Conservation (phyloP, 1,140 invertebrate genomes). For the Agraylea sexmaculata region DNA sequence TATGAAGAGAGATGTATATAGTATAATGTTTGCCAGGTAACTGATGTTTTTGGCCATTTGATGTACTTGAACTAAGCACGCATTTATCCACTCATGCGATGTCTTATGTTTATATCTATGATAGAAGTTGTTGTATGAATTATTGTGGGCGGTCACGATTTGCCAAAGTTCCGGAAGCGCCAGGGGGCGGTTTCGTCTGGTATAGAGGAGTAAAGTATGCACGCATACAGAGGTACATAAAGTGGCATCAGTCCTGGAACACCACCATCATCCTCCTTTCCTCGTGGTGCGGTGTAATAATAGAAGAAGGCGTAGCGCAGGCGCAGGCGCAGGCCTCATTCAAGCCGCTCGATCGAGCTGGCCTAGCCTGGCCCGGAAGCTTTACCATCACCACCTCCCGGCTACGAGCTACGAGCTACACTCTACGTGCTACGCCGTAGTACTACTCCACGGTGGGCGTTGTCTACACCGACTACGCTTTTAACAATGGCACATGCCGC, state of each 20-base stretch:
- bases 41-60: too few species aligned
- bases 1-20: too few species aligned
- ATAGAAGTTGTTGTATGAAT: too few species aligned
- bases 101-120: too few species aligned
- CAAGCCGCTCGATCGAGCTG: constrained; percentile 18
- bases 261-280: not conserved
- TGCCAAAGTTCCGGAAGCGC: not conserved
- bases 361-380: constrained; percentile 5
- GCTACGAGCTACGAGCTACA: not conserved
- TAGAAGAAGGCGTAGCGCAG: not conserved
- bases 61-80: too few species aligned
- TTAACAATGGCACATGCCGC: too few species aligned
- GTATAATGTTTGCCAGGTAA: too few species aligned
- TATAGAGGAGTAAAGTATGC: too few species aligned
- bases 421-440: not conserved
- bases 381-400: not conserved
- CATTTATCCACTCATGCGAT: too few species aligned
- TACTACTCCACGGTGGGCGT: too few species aligned
- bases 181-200: constrained; percentile 7
- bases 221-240: not conserved
- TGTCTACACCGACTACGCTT: too few species aligned
- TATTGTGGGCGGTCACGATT: not conserved
- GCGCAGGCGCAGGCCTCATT: constrained; percentile 15
- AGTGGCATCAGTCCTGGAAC: not conserved
- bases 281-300: not conserved